Evolutionary conservation across 92 coral and sea anemone genomes (phyloP).

Genomic region (Actinernus sp.): DNA sequence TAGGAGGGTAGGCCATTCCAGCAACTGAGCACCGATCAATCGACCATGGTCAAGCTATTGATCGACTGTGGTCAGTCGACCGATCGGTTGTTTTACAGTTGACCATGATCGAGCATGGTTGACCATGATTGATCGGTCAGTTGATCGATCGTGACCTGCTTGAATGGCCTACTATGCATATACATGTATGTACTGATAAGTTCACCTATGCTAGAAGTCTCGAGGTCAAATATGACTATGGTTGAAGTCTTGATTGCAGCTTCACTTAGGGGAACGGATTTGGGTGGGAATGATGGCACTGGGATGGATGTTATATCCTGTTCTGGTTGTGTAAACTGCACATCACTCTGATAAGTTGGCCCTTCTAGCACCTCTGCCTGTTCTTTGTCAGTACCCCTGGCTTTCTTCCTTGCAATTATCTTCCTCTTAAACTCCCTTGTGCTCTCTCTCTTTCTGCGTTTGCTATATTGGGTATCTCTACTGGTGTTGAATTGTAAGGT

Average conservation of each 20-base stretch:
- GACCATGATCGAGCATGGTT: too few relatives aligned
- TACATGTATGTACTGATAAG: too few relatives aligned
- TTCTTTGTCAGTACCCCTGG: not conserved
- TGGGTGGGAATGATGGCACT: slow-evolving; percentile 21
- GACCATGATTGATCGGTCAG: too few relatives aligned
- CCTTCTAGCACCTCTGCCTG: slow-evolving; percentile 30
- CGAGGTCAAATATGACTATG: slow-evolving; percentile 38
- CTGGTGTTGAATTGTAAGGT: slow-evolving; percentile 17
- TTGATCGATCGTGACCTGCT: too few relatives aligned
- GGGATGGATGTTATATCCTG: slow-evolving; percentile 22
- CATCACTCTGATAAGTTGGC: slow-evolving; percentile 14
- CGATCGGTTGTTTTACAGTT: too few relatives aligned
- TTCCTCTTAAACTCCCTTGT: slow-evolving; percentile 13
- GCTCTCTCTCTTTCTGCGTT: slow-evolving; percentile 19
- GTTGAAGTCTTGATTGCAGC: slow-evolving; percentile 6
- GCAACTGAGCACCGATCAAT: too few relatives aligned
- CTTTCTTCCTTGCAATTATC: slow-evolving; percentile 18
- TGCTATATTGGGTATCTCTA: slow-evolving; percentile 7
- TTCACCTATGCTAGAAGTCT: slow-evolving; percentile 32
- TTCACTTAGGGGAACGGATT: slow-evolving; percentile 14
- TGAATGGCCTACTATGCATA: too few relatives aligned
- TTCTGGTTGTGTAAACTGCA: slow-evolving; percentile 12
- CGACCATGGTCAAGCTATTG: too few relatives aligned
- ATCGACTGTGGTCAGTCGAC: too few relatives aligned
- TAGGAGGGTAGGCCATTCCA: too few relatives aligned